Evolutionary conservation across 2,797 vertebrate species (phyloP), one percentile per base, ranked within the genome.

Genomic region (Chelon auratus): DNA sequence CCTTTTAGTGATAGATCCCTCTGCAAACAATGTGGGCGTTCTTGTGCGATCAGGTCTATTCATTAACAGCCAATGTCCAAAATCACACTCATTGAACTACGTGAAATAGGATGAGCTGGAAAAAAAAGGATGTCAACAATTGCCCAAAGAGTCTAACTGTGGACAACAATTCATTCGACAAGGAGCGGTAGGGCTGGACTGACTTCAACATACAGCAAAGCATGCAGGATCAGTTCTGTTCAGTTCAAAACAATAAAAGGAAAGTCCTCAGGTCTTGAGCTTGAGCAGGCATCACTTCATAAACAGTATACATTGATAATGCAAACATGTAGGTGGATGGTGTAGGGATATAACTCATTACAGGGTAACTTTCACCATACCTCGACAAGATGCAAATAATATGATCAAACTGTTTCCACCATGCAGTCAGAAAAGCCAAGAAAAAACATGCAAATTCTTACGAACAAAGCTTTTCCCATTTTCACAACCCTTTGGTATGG

Each of bases 401-500:
- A 55, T 65, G 24, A 53, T 60, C 33, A 39, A 67, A 37, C 9
- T 6, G 62, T 62, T 78, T 65, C 10, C 47, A 72, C 62, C 85
- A 89, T 93, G 91, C 90, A 86, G 47, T 39, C 12, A 62, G 78
- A 58, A 37, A 72, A 68, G 9, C 37, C 12, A 43, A 67, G 61
- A 86, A 74, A 68, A 78, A 85, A 75, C 91, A 90, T 93, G 93
- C 92, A 26, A 69, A 78, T 87, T 86, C 92, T 94, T 91, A 93
- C 92, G 57, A 75, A 81, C 37, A 72, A 78, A 72, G 72, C 54
- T 78, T 71, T 66, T 83, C 72, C 62, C 54, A 59, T 82, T 76
- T 81, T 90, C 75, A 84, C 50, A 76, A 88, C 72, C 73, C 67
- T 77, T 91, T 89, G 78, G 79, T 80, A 68, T 68, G 22, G 62